phyloP scores from a whole-genome alignment of 2,888 invertebrate species.

The Actias luna region DNA sequence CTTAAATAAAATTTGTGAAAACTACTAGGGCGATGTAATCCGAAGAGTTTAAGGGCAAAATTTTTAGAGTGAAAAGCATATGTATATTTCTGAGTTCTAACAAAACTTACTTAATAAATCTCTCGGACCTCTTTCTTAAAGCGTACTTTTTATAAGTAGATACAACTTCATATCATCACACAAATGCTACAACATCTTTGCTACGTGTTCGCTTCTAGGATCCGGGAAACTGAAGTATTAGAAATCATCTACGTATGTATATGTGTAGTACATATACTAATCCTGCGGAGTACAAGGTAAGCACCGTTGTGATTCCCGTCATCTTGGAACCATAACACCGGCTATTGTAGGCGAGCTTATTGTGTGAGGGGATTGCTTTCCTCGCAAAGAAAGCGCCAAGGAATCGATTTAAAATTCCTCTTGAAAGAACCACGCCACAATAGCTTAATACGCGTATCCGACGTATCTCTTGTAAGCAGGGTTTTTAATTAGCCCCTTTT shows the following conservation, averaged over 20 bases:
- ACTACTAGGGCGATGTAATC: too few relatives aligned
- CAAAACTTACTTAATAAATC: too few relatives aligned
- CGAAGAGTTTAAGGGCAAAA: too few relatives aligned
- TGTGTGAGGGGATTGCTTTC: conserved; percentile 76
- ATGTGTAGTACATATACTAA: conserved; percentile 69
- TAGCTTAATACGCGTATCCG: conserved; percentile 64
- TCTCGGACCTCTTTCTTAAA: too few relatives aligned
- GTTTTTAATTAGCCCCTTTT: conserved; percentile 40
- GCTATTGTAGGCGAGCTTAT: conserved; percentile 70
- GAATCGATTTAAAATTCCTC: conserved; percentile 78
- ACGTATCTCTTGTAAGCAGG: conserved; percentile 52
- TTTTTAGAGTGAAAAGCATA: too few relatives aligned
- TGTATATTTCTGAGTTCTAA: too few relatives aligned
- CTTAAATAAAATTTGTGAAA: too few relatives aligned
- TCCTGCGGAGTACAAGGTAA: conserved; percentile 59
- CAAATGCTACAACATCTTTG: too few relatives aligned
- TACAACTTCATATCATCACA: too few relatives aligned
- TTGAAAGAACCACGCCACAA: conserved; percentile 70
- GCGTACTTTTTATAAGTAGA: too few relatives aligned
- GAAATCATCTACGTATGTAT: conserved; percentile 24
- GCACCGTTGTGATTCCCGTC: conserved; percentile 62
- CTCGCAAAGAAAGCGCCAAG: conserved; percentile 63
- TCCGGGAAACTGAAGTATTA: conserved; percentile 19
- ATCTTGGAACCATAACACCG: conserved; percentile 56
- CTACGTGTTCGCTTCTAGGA: too few relatives aligned